Base-by-base conservation (phyloP, 1,140 invertebrate genomes). In the Brachionus rubens region DNA sequence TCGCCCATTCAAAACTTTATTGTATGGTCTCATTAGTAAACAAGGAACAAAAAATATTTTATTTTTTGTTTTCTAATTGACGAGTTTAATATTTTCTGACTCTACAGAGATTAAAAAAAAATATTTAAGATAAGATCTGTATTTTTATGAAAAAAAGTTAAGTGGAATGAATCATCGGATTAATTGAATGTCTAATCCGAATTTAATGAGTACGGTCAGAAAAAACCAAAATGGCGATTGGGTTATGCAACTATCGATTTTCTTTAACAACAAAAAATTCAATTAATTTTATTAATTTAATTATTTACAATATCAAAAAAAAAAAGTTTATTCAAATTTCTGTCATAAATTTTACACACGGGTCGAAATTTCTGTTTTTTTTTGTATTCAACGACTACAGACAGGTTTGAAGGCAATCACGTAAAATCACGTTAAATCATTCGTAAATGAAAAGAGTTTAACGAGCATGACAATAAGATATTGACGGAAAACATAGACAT, bases 401-500 rank as follows among this genome's bases (percentile, higher is more conserved):
- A 36, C 33, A 36, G 33, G 33, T 36, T 5, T 9, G 3, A 36
- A 36, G 9, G 3, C 9, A 3, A 36, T 36, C 33, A 36, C 33
- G 33, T 36, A 36, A 36, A 36, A 36, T 36, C 9, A 36, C 9
- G 33, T 36, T 36, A 36, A 36, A 36, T 36, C 33, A 36, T 36
- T 36, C 33, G 33, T 3, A n/a, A 36, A 36, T 36, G 36, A 59
- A 59, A 33, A 59, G 36, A 59, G 36, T 36, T 36, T 59, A 30
- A 65, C 59, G 40, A 65, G 59, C 59, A 24, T 65, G 59, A 65
- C 59, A n/a, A n/a, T n/a, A n/a, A n/a, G n/a, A n/a, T n/a, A n/a
- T n/a, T n/a, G n/a, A n/a, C n/a, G n/a, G n/a, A n/a, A n/a, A n/a
- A n/a, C n/a, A n/a, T n/a, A n/a, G n/a, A 33, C 4, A 24, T 41